phyloP scores from a whole-genome alignment of 2,797 vertebrate species.

The Smutsia temminckii region DNA sequence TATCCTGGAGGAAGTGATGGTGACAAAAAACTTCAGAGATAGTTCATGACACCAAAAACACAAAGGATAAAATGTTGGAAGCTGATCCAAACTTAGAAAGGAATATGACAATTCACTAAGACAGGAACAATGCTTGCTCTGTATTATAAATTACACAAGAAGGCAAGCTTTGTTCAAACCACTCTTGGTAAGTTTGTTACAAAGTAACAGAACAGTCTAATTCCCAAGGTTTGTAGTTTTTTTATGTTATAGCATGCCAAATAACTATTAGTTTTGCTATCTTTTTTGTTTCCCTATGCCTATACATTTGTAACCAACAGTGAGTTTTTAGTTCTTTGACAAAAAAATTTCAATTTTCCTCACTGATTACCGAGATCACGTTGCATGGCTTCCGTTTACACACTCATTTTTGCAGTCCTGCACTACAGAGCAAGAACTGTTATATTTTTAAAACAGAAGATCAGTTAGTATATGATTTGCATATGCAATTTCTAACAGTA shows the following conservation, averaged over 20 bases:
- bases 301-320: neutral
- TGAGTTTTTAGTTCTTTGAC: conserved; percentile 7
- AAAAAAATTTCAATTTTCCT: neutral
- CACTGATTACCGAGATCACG: neutral
- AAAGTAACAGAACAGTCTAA: neutral
- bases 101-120: neutral
- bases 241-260: neutral
- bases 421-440: neutral
- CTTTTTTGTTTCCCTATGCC: neutral
- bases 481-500: neutral
- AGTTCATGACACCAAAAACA: neutral
- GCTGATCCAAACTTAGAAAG: neutral
- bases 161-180: neutral
- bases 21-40: neutral
- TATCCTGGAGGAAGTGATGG: neutral
- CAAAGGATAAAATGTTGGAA: neutral
- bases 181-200: neutral
- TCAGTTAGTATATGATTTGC: neutral
- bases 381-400: neutral
- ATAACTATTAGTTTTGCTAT: neutral
- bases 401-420: neutral
- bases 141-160: neutral
- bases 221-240: conserved; percentile 37
- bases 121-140: neutral
- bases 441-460: conserved; percentile 12